These are phyloP conservation scores for Clupea harengus DNA, from an alignment of 2,113 vertebrate genomes.

Conservation along the genomic window DNA sequence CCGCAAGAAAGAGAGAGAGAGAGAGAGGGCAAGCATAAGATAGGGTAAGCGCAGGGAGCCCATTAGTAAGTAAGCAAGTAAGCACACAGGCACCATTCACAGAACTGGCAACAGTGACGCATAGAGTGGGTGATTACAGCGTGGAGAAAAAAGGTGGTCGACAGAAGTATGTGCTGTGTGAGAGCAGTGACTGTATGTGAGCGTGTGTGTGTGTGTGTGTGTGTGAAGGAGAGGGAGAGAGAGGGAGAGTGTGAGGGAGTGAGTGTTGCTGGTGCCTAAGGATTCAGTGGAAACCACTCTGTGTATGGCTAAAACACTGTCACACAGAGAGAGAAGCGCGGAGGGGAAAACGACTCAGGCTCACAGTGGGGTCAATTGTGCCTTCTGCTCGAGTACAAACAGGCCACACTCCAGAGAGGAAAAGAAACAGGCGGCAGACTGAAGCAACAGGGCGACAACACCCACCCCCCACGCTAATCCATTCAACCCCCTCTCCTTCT, in stretches of 20 bases:
- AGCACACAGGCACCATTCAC: constrained; percentile 73
- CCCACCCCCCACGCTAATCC: constrained; percentile 10
- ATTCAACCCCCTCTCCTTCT: constrained; percentile 31
- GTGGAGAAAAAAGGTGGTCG: constrained; percentile 62
- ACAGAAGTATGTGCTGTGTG: constrained; percentile 64
- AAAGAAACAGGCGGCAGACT: neutral
- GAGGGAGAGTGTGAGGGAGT: neutral
- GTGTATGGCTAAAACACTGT: constrained; percentile 44
- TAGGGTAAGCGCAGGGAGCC: constrained; percentile 42
- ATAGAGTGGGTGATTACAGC: constrained; percentile 69
- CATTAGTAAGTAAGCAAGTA: constrained; percentile 43
- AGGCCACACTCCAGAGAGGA: neutral
- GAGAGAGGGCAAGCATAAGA: constrained; percentile 8
- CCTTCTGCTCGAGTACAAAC: constrained; percentile 7
- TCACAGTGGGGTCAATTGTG: constrained; percentile 64
- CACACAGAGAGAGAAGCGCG: constrained; percentile 37
- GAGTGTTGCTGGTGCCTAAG: constrained; percentile 61
- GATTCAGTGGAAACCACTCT: constrained; percentile 67
- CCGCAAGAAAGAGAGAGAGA: neutral
- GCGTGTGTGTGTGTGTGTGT: constrained; percentile 30
- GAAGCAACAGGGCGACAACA: constrained; percentile 9
- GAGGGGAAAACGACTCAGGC: constrained; percentile 28
- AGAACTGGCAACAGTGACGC: constrained; percentile 67
- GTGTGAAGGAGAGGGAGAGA: neutral
- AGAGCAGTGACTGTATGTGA: constrained; percentile 43